Base-by-base conservation (phyloP, 2,888 invertebrate genomes). In the Steromphala cineraria region DNA sequence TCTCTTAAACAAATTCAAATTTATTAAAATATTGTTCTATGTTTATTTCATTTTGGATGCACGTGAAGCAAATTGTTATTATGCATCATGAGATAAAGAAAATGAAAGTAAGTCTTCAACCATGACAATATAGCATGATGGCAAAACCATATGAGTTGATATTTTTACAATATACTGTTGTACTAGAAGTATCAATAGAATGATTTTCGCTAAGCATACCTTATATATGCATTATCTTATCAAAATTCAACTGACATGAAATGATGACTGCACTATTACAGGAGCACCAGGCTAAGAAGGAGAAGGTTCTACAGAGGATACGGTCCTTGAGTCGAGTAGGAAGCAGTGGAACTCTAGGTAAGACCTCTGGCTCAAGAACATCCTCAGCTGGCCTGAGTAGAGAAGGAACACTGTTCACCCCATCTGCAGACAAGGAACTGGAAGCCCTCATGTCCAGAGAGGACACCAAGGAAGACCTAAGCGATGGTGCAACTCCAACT, bases 401-500 rank as follows among this genome's bases (percentile, higher is more conserved):
- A 28, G 87, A 89, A 62, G 87, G 83, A 2, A 86, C 83, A 13
- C 82, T 87, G 13, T 89, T 89, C 81, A 88, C 90, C 40, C 88
- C 88, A 1, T 85, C 88, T 17, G 90, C 89, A 71, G 91, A 91
- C 80, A 87, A 89, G 79, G 91, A 91, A 80, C 85, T 91, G 13
- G 88, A 89, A 62, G 89, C 86, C 19, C 88, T 91, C 13, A 79
- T 91, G 67, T 81, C 81, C 7, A 83, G 85, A 28, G 87, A 87
- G 8, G 85, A 84, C 40, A 80, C 80, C 28, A 82, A 81, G 17
- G 82, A 86, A 74, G n/a, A 76, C 1, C 36, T 71, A 3, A 82
- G 82, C 78, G 80, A 79, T 2, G 75, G 52, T n/a, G 81, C 84
- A 5, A 79, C 36, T 13, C 36, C 81, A 4, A 85, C 85, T 31